phyloP scores from a whole-genome alignment of 92 coral and sea anemone genomes.

The Zoanthus sansibaricus region DNA sequence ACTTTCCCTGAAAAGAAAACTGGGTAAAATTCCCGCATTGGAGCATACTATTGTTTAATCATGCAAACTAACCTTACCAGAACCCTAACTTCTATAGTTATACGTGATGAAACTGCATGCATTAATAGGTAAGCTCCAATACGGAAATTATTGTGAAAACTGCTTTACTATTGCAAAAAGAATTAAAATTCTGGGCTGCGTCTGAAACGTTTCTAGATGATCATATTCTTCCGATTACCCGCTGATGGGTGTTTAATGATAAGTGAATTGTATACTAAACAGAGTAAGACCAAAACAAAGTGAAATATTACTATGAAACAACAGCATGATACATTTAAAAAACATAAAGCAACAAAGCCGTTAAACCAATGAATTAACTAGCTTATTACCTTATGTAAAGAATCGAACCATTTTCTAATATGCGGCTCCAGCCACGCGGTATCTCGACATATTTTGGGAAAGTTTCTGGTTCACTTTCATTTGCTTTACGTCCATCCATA shows the following conservation, averaged over 20 bases:
- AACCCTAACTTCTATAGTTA: too few relatives aligned
- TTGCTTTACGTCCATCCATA: conserved; percentile 71
- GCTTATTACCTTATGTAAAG: conserved; percentile 89
- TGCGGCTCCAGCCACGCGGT: conserved; percentile 97
- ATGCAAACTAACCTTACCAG: too few relatives aligned
- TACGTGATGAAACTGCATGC: too few relatives aligned
- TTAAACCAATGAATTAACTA: neutral
- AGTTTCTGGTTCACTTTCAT: conserved; percentile 68
- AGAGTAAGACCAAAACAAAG: conserved; percentile 10
- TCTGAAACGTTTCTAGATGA: neutral
- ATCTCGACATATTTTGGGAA: conserved; percentile 81
- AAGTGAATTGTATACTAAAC: neutral
- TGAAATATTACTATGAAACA: neutral
- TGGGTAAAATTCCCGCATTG: too few relatives aligned
- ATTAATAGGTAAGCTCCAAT: too few relatives aligned
- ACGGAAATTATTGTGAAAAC: neutral
- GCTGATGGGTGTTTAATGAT: neutral
- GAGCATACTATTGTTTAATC: too few relatives aligned
- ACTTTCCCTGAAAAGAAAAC: neutral
- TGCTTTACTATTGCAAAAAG: neutral
- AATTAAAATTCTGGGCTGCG: neutral
- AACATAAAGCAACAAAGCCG: neutral
- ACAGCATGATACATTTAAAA: neutral
- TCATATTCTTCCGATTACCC: neutral
- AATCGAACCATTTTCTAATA: conserved; percentile 89